Conservation (phyloP, 2,888 invertebrate species). For the Smittia aterrima region DNA sequence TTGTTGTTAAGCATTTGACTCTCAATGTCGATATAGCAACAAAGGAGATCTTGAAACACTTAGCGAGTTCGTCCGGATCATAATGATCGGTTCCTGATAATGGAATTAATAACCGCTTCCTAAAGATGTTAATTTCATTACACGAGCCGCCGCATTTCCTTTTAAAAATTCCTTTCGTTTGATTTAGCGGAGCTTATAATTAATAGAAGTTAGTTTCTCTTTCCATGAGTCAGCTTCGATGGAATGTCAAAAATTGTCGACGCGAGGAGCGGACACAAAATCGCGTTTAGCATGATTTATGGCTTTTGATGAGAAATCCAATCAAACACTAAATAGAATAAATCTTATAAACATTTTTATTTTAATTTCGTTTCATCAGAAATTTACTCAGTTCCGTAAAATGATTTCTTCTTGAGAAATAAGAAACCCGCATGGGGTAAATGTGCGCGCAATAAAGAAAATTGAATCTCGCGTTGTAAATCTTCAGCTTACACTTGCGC, state of each 20-base stretch:
- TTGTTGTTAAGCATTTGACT: constrained; percentile 14
- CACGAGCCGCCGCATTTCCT: background rate
- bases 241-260: background rate
- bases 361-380: background rate
- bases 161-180: background rate
- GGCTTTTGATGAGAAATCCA: constrained; percentile 5
- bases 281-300: constrained; percentile 11
- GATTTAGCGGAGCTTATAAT: constrained; percentile 2
- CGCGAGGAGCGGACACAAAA: background rate
- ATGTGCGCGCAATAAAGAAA: constrained; percentile 6
- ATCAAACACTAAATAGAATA: constrained; percentile 4
- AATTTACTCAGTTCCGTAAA: background rate
- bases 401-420: background rate
- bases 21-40: background rate
- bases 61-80: background rate
- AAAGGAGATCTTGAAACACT: background rate
- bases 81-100: background rate
- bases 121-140: background rate
- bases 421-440: constrained; percentile 16
- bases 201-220: background rate
- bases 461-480: constrained; percentile 13
- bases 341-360: constrained; percentile 1
- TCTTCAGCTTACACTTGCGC: background rate
- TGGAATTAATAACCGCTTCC: background rate
- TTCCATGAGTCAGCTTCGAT: background rate